These are phyloP conservation scores for Hermaeophaga mercurialis DNA, from an alignment of 2,888 invertebrate genomes.

Conservation along the genomic window DNA sequence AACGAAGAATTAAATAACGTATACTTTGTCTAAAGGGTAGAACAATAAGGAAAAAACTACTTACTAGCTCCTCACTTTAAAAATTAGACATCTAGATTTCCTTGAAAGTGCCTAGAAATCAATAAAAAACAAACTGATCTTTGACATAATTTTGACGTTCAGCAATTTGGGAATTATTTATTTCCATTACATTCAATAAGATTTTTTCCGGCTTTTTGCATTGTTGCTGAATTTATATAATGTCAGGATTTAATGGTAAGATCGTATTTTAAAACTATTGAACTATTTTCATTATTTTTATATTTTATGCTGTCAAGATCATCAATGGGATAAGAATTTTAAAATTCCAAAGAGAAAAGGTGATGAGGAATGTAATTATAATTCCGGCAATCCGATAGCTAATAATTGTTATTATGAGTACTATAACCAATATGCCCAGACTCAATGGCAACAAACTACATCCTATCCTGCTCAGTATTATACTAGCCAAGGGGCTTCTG, in stretches of 20 bases:
- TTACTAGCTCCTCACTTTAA: too few relatives aligned
- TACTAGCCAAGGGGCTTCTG: constrained; percentile 5
- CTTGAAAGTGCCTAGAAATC: too few relatives aligned
- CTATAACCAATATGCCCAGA: constrained; percentile 33
- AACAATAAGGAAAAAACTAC: too few relatives aligned
- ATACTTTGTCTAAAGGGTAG: too few relatives aligned
- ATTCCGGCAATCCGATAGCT: constrained; percentile 34
- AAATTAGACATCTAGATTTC: too few relatives aligned
- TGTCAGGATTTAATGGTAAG: constrained; percentile 8
- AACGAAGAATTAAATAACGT: too few relatives aligned
- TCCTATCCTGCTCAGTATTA: constrained; percentile 29
- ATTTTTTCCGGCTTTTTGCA: not conserved
- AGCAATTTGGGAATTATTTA: too few relatives aligned
- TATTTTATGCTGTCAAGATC: constrained; percentile 31
- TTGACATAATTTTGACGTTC: too few relatives aligned
- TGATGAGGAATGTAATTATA: constrained; percentile 16
- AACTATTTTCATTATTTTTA: not conserved
- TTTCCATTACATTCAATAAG: too few relatives aligned
- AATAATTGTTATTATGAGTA: constrained; percentile 45
- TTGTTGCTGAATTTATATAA: not conserved
- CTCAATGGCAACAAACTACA: constrained; percentile 35
- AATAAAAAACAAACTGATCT: too few relatives aligned
- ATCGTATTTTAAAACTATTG: not conserved
- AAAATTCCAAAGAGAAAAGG: constrained; percentile 42
- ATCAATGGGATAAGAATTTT: constrained; percentile 36